Conservation (phyloP, 2,797 vertebrate genomes). For the Nyctibius grandis region DNA sequence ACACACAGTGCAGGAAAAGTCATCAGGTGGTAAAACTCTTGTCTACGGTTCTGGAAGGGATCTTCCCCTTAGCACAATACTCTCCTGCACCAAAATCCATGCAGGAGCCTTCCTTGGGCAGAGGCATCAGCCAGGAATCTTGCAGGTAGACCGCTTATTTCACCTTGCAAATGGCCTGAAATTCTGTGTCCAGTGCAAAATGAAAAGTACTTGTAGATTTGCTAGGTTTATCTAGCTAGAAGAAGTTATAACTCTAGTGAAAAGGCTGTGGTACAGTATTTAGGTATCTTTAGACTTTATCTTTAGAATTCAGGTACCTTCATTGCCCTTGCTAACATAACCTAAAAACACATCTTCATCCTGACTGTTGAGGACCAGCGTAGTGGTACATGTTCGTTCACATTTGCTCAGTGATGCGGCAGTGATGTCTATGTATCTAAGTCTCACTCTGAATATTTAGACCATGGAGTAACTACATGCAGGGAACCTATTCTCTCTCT, state of each 20-base stretch:
- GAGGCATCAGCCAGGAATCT: neutral
- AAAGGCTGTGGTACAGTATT: neutral
- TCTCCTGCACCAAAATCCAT: neutral
- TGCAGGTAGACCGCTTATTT: neutral
- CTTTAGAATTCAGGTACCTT: neutral
- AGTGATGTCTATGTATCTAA: neutral
- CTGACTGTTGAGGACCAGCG: neutral
- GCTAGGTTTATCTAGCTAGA: neutral
- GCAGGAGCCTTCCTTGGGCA: neutral
- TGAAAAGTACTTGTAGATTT: neutral
- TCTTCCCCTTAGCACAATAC: neutral
- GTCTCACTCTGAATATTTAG: neutral
- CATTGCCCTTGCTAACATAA: neutral
- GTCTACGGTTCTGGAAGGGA: neutral
- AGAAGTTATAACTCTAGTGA: neutral
- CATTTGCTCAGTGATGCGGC: neutral
- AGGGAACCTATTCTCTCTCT: neutral
- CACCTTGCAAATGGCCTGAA: neutral
- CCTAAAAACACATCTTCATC: neutral
- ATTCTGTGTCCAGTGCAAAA: neutral
- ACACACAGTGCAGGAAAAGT: neutral
- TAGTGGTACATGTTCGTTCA: neutral
- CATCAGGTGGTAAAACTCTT: neutral
- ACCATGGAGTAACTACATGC: neutral
- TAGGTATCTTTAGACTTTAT: neutral